Conservation (phyloP, 2,113 vertebrate species). For the Anolis sagrei region DNA sequence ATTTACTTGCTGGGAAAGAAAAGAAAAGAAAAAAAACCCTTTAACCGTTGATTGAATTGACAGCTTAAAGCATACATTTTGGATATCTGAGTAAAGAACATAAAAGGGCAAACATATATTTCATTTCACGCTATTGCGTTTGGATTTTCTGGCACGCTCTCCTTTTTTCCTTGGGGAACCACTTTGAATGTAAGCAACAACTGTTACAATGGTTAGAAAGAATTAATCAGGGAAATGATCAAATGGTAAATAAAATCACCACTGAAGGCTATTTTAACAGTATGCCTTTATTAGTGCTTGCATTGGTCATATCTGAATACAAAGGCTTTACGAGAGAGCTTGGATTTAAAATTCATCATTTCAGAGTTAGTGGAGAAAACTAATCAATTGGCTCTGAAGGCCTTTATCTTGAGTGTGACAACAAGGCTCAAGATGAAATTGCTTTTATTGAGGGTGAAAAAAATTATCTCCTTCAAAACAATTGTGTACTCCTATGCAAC, state of each 20-base stretch:
- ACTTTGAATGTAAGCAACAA: constrained; percentile 67
- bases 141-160: constrained; percentile 69
- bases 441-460: constrained; percentile 53
- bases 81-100: constrained; percentile 47
- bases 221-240: constrained; percentile 70
- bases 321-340: constrained; percentile 57
- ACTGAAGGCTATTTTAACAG: constrained; percentile 58
- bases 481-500: constrained; percentile 47
- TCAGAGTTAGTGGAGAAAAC: constrained; percentile 58
- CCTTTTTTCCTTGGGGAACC: constrained; percentile 66
- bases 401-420: constrained; percentile 58
- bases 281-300: constrained; percentile 68
- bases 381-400: constrained; percentile 45
- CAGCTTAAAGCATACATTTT: constrained; percentile 68
- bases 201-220: constrained; percentile 72
- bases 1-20: constrained; percentile 40
- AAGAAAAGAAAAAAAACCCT: constrained; percentile 26
- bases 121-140: constrained; percentile 69
- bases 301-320: constrained; percentile 58
- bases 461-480: constrained; percentile 48
- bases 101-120: constrained; percentile 70
- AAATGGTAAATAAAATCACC: constrained; percentile 78
- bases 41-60: constrained; percentile 72
- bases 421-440: constrained; percentile 49
- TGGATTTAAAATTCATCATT: constrained; percentile 33